Conservation (phyloP, 2,113 vertebrate genomes). For the Tragelaphus imberbis region DNA sequence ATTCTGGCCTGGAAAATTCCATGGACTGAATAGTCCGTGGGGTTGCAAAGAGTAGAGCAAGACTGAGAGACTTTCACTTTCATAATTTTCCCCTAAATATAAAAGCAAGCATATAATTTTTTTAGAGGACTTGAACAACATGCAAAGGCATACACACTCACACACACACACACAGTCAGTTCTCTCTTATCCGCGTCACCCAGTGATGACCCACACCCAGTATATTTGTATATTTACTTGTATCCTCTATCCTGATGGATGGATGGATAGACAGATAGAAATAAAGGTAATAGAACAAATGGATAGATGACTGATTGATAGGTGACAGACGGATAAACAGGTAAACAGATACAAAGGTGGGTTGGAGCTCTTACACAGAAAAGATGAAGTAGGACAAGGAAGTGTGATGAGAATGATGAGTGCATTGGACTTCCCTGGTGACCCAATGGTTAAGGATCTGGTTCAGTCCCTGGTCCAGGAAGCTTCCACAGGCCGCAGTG, state of each 20-base stretch:
- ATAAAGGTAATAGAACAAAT: background rate
- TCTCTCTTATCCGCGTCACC: fast-evolving
- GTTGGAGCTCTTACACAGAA: background rate
- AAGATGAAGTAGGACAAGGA: background rate
- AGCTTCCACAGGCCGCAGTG: background rate
- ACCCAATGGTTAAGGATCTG: background rate
- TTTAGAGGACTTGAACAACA: background rate
- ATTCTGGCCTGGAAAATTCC: background rate
- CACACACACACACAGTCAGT: background rate
- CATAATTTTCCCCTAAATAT: background rate
- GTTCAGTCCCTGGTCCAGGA: background rate
- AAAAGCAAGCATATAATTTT: too few species aligned
- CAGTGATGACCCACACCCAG: background rate
- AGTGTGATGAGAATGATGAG: background rate
- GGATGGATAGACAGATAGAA: background rate
- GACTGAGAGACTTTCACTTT: background rate
- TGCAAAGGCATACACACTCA: background rate
- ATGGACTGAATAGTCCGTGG: background rate
- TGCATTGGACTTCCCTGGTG: background rate
- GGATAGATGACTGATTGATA: background rate
- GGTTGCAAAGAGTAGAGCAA: background rate
- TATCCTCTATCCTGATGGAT: background rate
- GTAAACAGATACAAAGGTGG: background rate
- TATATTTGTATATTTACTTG: background rate
- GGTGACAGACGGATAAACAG: fast-evolving